Conservation (phyloP, 2,113 vertebrate genomes). For the Laticauda laticaudata region DNA sequence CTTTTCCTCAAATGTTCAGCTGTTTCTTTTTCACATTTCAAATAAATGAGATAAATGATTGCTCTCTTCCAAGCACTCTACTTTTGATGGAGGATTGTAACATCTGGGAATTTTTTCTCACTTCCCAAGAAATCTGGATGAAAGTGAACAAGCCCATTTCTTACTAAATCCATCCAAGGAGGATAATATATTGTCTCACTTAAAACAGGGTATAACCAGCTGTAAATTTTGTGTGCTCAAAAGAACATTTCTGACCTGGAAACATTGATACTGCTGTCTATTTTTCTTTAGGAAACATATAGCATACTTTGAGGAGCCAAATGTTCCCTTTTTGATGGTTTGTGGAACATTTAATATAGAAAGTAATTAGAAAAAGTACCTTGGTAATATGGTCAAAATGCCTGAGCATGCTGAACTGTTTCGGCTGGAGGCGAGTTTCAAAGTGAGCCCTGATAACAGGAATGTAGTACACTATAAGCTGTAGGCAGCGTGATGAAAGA, state of each 20-base stretch:
- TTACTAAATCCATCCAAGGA: not conserved
- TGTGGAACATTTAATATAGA: conserved; percentile 21
- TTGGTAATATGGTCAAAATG: conserved; percentile 99
- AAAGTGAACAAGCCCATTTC: not conserved
- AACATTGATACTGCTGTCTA: not conserved
- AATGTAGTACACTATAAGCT: conserved; percentile 96
- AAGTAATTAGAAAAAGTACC: conserved; percentile 72
- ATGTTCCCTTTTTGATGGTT: not conserved
- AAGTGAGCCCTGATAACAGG: conserved; percentile 92
- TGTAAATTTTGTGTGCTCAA: not conserved
- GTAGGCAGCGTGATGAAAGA: conserved; percentile 92
- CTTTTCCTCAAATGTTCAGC: not conserved
- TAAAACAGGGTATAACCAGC: not conserved
- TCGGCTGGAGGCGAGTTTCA: conserved; percentile 90
- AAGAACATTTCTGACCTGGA: not conserved
- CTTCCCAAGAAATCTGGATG: not conserved
- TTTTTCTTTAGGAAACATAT: not conserved
- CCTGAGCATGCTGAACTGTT: conserved; percentile 91
- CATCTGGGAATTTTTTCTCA: not conserved
- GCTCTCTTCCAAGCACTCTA: not conserved
- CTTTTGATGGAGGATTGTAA: not conserved
- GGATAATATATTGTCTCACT: not conserved
- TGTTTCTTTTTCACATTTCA: not conserved
- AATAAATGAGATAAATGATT: not conserved
- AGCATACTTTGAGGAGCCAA: not conserved